A percentile compares a stretch with the other conserved stretches of the same genome.
These are phyloP conservation scores for Nymphalis io DNA, from an alignment of 1,140 invertebrate genomes.

Conservation along the genomic window DNA sequence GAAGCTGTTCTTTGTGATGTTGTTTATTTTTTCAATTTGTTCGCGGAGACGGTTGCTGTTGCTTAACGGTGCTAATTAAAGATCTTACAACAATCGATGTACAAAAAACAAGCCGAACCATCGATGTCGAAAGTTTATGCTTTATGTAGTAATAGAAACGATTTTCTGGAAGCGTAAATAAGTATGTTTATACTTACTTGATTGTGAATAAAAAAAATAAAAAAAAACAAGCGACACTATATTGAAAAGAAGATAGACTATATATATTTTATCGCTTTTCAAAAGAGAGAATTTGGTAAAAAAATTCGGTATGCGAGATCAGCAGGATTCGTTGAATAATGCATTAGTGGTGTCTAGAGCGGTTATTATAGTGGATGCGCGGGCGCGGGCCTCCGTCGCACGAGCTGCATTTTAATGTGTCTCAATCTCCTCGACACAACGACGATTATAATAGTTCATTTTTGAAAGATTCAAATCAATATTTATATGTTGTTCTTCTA, in stretches of 20 bases:
- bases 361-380: slow-evolving; percentile 68
- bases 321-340: slow-evolving; percentile 72
- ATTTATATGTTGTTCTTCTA: slow-evolving; percentile 55
- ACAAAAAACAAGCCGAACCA: slow-evolving; percentile 49
- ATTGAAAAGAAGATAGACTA: neutral
- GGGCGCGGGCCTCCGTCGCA: slow-evolving; percentile 59
- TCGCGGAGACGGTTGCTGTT: slow-evolving; percentile 43
- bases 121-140: slow-evolving; percentile 37
- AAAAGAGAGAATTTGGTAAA: slow-evolving; percentile 40
- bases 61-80: slow-evolving; percentile 57
- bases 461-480: slow-evolving; percentile 55
- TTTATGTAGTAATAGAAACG: too few species aligned
- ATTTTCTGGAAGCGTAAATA: too few species aligned
- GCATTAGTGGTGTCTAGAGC: slow-evolving; percentile 58
- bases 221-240: neutral
- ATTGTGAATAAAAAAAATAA: neutral
- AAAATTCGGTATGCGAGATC: slow-evolving; percentile 61
- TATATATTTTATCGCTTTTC: neutral
- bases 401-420: slow-evolving; percentile 74
- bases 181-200: too few species aligned
- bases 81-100: slow-evolving; percentile 13
- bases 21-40: slow-evolving; percentile 72
- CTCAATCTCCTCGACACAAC: slow-evolving; percentile 58
- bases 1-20: slow-evolving; percentile 68
- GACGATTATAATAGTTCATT: slow-evolving; percentile 66